These are phyloP conservation scores for Anthopleura sola DNA, from an alignment of 64 coral and sea anemone species.

Conservation along the genomic window DNA sequence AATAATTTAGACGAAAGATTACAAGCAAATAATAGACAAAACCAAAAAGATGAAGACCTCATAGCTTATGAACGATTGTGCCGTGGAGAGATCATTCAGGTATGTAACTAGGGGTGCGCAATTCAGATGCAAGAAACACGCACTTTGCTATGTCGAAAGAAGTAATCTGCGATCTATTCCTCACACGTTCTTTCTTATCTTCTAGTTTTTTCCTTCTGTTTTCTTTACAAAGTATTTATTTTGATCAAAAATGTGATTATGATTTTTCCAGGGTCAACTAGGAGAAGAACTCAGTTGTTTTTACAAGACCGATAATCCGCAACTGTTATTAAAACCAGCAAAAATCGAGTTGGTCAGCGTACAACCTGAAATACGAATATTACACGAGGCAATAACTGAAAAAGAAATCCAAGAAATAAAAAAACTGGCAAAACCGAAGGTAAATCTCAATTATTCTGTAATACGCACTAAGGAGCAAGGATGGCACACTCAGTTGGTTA, in stretches of 20 bases:
- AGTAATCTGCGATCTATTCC: too few relatives aligned
- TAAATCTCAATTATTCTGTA: neutral
- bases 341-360: conserved; percentile 62
- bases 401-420: conserved; percentile 44
- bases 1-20: neutral
- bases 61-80: conserved; percentile 41
- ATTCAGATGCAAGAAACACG: too few relatives aligned
- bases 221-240: too few relatives aligned
- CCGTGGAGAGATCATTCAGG: conserved; percentile 43
- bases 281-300: conserved; percentile 39
- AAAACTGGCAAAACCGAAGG: conserved; percentile 53
- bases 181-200: too few relatives aligned
- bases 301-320: conserved; percentile 25
- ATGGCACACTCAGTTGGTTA: too few relatives aligned
- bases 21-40: conserved; percentile 12
- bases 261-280: neutral
- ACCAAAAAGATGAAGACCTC: conserved; percentile 7
- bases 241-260: too few relatives aligned
- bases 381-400: conserved; percentile 49
- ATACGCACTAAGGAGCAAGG: neutral
- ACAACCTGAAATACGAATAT: conserved; percentile 47
- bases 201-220: too few relatives aligned
- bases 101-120: neutral
- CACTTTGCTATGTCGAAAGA: neutral
- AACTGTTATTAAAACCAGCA: conserved; percentile 38